Conservation (phyloP, 2,113 vertebrate species). For the Poeciliopsis prolifica region DNA sequence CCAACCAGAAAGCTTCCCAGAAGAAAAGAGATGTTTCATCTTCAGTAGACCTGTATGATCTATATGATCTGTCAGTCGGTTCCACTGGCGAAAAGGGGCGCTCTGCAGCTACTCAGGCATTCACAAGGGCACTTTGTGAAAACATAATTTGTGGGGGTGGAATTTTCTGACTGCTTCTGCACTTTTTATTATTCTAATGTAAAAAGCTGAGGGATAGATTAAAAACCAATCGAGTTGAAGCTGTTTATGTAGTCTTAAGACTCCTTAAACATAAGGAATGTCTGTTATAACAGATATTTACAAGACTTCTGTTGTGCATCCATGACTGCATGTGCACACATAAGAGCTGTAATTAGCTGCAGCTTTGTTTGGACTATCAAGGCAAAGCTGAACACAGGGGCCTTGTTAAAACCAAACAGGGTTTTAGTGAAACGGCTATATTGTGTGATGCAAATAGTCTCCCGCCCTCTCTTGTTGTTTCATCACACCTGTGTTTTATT, state of each 20-base stretch:
- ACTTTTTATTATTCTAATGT: conserved; percentile 71
- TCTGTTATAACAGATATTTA: conserved; percentile 67
- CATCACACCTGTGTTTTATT: conserved; percentile 77
- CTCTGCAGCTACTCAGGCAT: conserved; percentile 29
- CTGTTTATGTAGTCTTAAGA: conserved; percentile 74
- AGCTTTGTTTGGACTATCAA: conserved; percentile 78
- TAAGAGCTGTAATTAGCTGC: conserved; percentile 63
- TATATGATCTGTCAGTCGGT: conserved; percentile 20
- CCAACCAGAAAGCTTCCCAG: conserved; percentile 43
- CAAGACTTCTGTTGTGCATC: conserved; percentile 48
- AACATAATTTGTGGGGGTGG: conserved; percentile 63
- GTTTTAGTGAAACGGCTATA: conserved; percentile 9
- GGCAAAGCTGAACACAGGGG: conserved; percentile 57
- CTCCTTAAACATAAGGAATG: conserved; percentile 60
- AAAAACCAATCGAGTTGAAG: conserved; percentile 53
- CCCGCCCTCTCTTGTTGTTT: conserved; percentile 2
- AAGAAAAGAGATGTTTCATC: conserved; percentile 46
- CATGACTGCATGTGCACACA: conserved; percentile 6
- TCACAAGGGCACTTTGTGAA: conserved; percentile 61
- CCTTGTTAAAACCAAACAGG: conserved; percentile 62
- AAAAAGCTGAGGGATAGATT: conserved; percentile 41
- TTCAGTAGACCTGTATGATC: conserved; percentile 32
- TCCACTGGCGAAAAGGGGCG: conserved; percentile 18
- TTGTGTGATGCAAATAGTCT: not conserved
- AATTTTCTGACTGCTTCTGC: conserved; percentile 66